phyloP scores from a whole-genome alignment of 2,888 invertebrate species.

The Phymatocera aterrima region DNA sequence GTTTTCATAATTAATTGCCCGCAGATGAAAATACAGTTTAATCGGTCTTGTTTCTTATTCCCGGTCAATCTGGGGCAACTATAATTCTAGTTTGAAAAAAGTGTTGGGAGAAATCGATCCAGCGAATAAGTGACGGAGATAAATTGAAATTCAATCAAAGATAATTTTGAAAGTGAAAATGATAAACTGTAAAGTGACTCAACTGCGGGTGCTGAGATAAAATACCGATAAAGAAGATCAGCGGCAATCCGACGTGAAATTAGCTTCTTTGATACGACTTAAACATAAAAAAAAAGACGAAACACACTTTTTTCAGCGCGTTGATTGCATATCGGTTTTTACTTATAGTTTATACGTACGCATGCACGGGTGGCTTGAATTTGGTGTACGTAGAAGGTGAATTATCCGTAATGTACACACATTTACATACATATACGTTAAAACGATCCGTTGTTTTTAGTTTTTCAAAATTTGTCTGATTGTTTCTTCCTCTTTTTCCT shows the following conservation, averaged over 20 bases:
- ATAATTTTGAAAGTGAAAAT: no score
- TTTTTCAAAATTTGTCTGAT: not conserved
- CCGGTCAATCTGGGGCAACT: no score
- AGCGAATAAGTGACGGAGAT: no score
- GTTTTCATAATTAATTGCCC: no score
- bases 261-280: not conserved
- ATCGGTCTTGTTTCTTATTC: no score
- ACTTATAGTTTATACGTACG: no score
- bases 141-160: no score
- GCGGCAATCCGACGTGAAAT: not conserved
- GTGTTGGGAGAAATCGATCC: no score
- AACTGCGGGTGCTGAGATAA: not conserved
- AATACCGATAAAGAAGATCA: not conserved
- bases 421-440: no score
- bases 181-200: no score
- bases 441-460: not conserved
- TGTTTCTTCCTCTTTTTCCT: not conserved
- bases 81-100: no score
- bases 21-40: no score
- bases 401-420: not conserved
- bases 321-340: constrained; percentile 1
- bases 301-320: not conserved
- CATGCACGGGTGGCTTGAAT: not conserved
- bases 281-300: not conserved
- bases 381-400: not conserved